These are phyloP conservation scores for Polydesmus complanatus DNA, from an alignment of 2,888 invertebrate species.

Conservation along the genomic window DNA sequence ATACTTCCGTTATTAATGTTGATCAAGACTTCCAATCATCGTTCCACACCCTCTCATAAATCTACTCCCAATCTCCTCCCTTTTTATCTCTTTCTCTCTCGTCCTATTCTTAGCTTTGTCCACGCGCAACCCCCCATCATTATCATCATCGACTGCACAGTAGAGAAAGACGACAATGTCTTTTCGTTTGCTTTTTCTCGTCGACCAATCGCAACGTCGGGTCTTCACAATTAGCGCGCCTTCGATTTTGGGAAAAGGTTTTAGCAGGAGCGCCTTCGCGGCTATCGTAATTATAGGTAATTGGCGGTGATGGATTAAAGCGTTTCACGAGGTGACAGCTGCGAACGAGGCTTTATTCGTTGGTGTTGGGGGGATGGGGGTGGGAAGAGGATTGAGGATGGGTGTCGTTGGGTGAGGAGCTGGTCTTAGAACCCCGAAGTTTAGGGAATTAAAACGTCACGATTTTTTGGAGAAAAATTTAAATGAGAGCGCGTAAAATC, in stretches of 20 bases:
- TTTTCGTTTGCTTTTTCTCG: background rate
- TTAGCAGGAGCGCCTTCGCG: background rate
- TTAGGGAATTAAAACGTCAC: too few relatives aligned
- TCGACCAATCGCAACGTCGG: too few relatives aligned
- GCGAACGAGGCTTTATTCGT: background rate
- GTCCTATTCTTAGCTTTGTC: background rate
- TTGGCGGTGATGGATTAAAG: slow-evolving; percentile 10
- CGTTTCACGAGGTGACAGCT: background rate
- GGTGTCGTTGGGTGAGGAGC: too few relatives aligned
- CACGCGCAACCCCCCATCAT: background rate
- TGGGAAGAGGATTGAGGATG: background rate
- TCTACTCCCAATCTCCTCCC: background rate
- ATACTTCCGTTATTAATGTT: too few relatives aligned
- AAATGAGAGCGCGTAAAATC: too few relatives aligned
- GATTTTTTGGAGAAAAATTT: too few relatives aligned
- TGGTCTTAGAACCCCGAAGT: too few relatives aligned
- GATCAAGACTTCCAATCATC: too few relatives aligned
- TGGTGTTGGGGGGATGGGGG: background rate
- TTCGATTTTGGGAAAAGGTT: background rate
- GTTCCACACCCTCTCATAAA: too few relatives aligned
- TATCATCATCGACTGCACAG: background rate
- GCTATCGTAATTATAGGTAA: slow-evolving; percentile 2
- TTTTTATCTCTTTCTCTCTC: too few relatives aligned
- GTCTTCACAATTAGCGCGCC: background rate
- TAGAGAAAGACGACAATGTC: background rate